Base-by-base conservation (phyloP, 2,113 vertebrate species). In the Menura novaehollandiae region DNA sequence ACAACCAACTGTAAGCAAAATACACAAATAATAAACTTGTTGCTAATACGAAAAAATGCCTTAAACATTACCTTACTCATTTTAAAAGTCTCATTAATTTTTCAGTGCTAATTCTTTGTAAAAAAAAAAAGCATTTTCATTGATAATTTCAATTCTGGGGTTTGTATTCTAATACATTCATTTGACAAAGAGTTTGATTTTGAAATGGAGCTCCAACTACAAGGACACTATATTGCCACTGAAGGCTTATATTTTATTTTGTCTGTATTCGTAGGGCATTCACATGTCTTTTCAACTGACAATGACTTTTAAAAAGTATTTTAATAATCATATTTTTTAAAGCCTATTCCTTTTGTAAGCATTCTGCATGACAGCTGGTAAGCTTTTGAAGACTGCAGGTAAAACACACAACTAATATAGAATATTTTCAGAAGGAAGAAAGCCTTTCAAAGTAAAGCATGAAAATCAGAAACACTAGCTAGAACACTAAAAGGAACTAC, bases 61-160 rank as follows among this genome's bases (percentile, higher is more conserved):
- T 85, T 81, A 62, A 73, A 88, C n/a, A 43, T 39, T 71, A 92
- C 22, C 33, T 81, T 51, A 68, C 47, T 63, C 2, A 79, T 91
- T 95, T 96, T 55, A 94, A 90, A 95, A 91, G 15, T 23, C 27
- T 58, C 43, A 58, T 39, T 68, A 53, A 79, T 55, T 91, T 96
- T 89, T 90, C 85, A 95, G 19, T 30, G 11, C n/a, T 85, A 56
- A 83, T 56, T 86, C 20, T 95, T 35, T 83, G 46, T 10, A 77
- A 84, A 67, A 51, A 44, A 20, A 26, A 43, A 33, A 64, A 67
- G 28, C 9, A 16, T n/a, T 73, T 93, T 55, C 30, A 91, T 75
- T 93, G 24, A 91, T 39, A 75, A 79, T 67, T 74, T 60, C 30
- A 92, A 83, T 73, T n/a, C 12, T 73, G 39, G 39, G 39, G 88